Evolutionary conservation across 2,888 invertebrate species (phyloP).

Genomic region (Phaonia tiefii): DNA sequence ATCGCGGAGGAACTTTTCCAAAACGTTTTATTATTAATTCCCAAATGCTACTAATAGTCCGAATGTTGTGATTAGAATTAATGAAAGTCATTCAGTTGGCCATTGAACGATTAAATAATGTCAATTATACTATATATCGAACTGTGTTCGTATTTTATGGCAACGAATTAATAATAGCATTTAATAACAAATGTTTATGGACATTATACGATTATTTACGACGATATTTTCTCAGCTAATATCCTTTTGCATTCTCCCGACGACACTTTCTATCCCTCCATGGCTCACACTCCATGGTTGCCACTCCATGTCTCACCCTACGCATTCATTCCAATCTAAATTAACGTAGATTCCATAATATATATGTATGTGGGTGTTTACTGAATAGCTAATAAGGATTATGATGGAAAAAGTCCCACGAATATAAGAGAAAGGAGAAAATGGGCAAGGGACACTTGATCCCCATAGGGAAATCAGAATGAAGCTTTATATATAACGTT

Average conservation of each 20-base stretch:
- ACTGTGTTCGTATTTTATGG: too few species aligned
- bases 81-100: too few species aligned
- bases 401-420: neutral
- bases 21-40: too few species aligned
- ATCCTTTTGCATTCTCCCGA: neutral
- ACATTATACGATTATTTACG: constrained; percentile 1
- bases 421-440: too few species aligned
- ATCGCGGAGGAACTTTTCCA: too few species aligned
- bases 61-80: too few species aligned
- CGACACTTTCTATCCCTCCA: too few species aligned
- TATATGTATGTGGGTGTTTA: neutral
- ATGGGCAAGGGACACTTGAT: neutral
- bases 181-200: neutral
- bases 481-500: too few species aligned
- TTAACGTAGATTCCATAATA: constrained; percentile 4
- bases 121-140: too few species aligned
- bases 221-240: neutral
- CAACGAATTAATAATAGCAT: constrained; percentile 1
- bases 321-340: neutral
- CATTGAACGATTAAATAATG: too few species aligned
- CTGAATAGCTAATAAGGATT: constrained; percentile 11
- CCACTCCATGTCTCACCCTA: neutral
- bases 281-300: too few species aligned
- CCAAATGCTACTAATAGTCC: too few species aligned
- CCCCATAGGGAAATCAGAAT: neutral